Percentiles rank a stretch among this genome's conserved stretches.
These are phyloP conservation scores for Ctena decussata DNA, from an alignment of 2,888 invertebrate genomes.

Conservation along the genomic window DNA sequence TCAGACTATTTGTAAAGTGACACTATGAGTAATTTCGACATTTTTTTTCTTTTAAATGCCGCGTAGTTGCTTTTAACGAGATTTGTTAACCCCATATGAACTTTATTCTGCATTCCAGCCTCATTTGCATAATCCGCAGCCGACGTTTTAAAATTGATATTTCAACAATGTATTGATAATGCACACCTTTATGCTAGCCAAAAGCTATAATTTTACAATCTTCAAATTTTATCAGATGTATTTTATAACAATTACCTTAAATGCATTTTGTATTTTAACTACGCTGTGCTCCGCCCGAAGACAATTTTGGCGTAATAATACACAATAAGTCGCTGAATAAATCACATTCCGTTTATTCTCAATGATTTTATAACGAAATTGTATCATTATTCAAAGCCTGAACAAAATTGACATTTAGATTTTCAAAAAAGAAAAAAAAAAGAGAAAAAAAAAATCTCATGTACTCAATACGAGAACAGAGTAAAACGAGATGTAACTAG, in stretches of 20 bases:
- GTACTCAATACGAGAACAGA: too few relatives aligned
- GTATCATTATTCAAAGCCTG: background rate
- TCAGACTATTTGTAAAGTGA: too few relatives aligned
- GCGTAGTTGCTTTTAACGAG: too few relatives aligned
- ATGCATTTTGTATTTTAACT: conserved; percentile 12
- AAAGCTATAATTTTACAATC: conserved; percentile 15
- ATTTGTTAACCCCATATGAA: background rate
- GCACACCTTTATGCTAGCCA: conserved; percentile 11
- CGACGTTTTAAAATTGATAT: conserved; percentile 1
- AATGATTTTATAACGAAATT: background rate
- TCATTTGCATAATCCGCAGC: conserved; percentile 8
- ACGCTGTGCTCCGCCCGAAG: background rate
- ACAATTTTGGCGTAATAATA: background rate
- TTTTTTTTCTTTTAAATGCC: too few relatives aligned
- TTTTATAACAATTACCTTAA: conserved; percentile 8
- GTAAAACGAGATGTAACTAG: too few relatives aligned
- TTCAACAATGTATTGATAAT: background rate
- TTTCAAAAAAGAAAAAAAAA: too few relatives aligned
- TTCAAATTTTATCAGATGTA: conserved; percentile 16
- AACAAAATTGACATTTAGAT: too few relatives aligned
- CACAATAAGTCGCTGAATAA: background rate
- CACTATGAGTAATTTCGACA: too few relatives aligned
- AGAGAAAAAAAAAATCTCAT: too few relatives aligned
- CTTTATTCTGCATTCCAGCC: background rate
- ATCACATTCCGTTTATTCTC: background rate